Base-by-base conservation (phyloP, 1,140 invertebrate genomes). In the Radopholus similis region DNA sequence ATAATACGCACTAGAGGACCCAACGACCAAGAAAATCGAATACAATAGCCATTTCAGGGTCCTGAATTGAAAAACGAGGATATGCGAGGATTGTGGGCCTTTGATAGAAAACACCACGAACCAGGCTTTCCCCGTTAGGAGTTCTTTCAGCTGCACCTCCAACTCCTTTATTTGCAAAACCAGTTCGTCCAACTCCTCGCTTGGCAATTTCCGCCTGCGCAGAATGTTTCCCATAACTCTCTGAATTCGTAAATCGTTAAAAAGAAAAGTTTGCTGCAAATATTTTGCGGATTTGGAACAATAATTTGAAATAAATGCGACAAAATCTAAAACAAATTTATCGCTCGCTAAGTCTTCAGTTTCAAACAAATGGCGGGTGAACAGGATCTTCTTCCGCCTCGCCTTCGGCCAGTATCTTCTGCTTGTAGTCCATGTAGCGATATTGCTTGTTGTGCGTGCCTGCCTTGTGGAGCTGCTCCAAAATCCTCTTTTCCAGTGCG, bases 401-500 rank as follows among this genome's bases (percentile, higher is more conserved):
- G 8, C 71, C 71, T 60, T 81, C 81, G 13, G 77, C 72, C 13
- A 83, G 65, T 37, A 81, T 65, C 9, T 35, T 65, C 37, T 75
- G 53, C 42, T 83, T 83, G 40, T 64, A 68, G 34, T 81, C 78
- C 55, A 75, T 75, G 63, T 81, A 81, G 18, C 74, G 78, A 60
- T 75, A 81, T 42, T 71, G 64, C 18, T 55, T 70, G 35, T 81
- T 70, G n/a, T 74, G 42, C 15, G 56, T 47, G 4, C 90, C 88
- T 38, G 86, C 84, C 69, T 88, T 86, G 83, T 94, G 86, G 4
- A 94, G 82, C 65, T 90, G 87, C 71, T 85, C 87, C n/a, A 97
- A 80, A 32, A 97, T 77, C 84, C 89, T 90, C 60, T 91, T 87
- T 85, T 97, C 92, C 72, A 98, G 88, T 73, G 87, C 86, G 77